These are phyloP conservation scores for Zosterops hypoxanthus DNA, from an alignment of 2,113 vertebrate genomes.

Conservation along the genomic window DNA sequence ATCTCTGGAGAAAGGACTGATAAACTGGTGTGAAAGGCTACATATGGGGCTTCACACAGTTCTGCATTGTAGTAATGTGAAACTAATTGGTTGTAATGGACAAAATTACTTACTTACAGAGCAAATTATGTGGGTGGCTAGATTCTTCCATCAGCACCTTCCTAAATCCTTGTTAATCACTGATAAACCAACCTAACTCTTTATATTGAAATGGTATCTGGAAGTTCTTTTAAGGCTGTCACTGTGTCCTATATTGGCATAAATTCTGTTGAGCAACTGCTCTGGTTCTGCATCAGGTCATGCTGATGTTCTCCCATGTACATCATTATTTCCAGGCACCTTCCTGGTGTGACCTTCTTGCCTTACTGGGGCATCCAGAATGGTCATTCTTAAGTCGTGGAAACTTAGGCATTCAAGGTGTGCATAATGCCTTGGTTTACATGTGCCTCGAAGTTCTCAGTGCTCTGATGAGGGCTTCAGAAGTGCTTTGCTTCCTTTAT, in stretches of 20 bases:
- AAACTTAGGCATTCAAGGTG: accelerated
- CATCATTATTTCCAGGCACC: not conserved
- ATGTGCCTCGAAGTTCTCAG: accelerated
- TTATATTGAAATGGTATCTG: not conserved
- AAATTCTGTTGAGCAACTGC: not conserved
- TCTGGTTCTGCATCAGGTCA: not conserved
- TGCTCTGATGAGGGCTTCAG: accelerated
- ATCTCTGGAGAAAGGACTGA: not conserved
- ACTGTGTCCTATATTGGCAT: accelerated
- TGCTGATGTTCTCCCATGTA: not conserved
- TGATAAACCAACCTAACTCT: not conserved
- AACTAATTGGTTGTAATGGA: not conserved
- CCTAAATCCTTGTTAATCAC: not conserved
- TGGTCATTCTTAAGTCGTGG: not conserved
- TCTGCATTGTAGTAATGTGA: not conserved
- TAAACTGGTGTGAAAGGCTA: accelerated
- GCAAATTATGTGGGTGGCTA: not conserved
- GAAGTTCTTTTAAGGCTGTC: not conserved
- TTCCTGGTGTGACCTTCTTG: not conserved
- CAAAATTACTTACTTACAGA: not conserved
- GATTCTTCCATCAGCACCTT: not conserved
- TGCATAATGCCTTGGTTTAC: not conserved
- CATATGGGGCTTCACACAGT: not conserved
- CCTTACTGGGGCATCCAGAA: not conserved
- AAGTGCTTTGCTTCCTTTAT: not conserved